These are phyloP conservation scores for Sipha maydis DNA, from an alignment of 2,888 invertebrate genomes.

Conservation along the genomic window DNA sequence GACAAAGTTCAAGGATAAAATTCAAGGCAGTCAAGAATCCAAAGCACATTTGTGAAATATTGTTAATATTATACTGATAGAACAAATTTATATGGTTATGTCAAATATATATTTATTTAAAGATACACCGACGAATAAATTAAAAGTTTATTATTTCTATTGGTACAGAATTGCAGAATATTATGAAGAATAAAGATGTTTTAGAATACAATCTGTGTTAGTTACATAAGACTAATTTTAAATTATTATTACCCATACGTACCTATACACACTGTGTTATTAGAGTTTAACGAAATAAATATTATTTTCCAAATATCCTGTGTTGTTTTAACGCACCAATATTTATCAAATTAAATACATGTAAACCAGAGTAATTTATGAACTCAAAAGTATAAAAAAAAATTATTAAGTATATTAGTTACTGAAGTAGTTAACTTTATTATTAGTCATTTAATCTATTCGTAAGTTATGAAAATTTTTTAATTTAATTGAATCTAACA, in stretches of 20 bases:
- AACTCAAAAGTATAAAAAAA: background rate
- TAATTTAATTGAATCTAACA: background rate
- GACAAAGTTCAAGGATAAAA: constrained; percentile 41
- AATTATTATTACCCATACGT: no score
- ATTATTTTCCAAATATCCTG: background rate
- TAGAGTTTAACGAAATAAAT: background rate
- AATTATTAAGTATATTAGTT: background rate
- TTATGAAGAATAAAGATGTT: background rate
- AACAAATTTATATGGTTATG: background rate
- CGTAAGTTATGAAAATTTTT: background rate
- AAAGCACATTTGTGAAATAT: constrained; percentile 25
- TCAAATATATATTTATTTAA: background rate
- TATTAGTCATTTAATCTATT: background rate
- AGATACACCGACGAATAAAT: background rate
- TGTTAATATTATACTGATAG: background rate
- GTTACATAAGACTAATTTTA: no score
- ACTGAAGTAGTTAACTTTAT: background rate
- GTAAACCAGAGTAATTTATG: background rate
- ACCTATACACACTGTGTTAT: background rate
- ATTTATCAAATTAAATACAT: background rate
- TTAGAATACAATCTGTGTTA: background rate
- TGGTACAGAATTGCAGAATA: background rate
- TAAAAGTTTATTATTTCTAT: background rate
- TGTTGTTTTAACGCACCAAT: background rate
- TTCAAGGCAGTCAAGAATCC: constrained; percentile 35